Percentiles rank a stretch among this genome's conserved stretches.
Conservation (phyloP, 2,113 vertebrate genomes). For the Gopherus flavomarginatus region DNA sequence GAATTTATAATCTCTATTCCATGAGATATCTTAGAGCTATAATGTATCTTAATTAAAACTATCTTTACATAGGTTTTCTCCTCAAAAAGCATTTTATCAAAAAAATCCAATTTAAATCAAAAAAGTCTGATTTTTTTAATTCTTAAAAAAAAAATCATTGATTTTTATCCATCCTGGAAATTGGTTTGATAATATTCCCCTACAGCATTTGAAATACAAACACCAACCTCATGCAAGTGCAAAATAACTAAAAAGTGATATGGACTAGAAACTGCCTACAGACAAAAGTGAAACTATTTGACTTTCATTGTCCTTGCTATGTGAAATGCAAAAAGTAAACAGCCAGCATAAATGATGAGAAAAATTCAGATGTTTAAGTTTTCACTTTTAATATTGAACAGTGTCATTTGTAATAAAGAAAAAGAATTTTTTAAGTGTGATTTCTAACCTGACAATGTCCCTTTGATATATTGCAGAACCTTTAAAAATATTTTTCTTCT, state of each 20-base stretch:
- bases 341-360: not conserved
- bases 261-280: not conserved
- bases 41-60: too few relatives aligned
- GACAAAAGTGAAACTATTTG: not conserved
- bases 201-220: not conserved
- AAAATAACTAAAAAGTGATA: not conserved
- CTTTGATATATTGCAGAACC: not conserved
- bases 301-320: not conserved
- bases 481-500: not conserved
- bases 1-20: too few relatives aligned
- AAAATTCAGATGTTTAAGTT: not conserved
- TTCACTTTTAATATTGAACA: not conserved
- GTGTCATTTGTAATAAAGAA: not conserved
- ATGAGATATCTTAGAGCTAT: too few relatives aligned
- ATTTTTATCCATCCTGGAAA: too few relatives aligned
- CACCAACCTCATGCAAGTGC: accelerated
- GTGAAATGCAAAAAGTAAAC: not conserved
- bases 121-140: too few relatives aligned
- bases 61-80: too few relatives aligned
- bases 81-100: too few relatives aligned
- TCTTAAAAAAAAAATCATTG: too few relatives aligned
- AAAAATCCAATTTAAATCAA: too few relatives aligned
- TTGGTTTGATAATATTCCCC: not conserved
- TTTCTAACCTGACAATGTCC: not conserved
- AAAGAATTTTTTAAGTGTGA: not conserved